phyloP scores from a whole-genome alignment of 2,113 vertebrate genomes.

The Helogale parvula region DNA sequence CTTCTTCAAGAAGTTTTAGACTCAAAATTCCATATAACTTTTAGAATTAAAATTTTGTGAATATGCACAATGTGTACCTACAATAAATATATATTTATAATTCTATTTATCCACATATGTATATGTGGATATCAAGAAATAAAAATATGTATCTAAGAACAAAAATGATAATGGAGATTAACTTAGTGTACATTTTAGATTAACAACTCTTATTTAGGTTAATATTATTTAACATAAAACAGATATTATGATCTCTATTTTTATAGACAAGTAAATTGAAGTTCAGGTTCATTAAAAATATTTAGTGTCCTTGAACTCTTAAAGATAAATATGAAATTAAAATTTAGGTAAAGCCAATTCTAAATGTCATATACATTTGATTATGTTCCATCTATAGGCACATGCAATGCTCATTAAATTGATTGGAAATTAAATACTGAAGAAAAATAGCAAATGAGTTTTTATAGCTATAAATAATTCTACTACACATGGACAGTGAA shows the following conservation, averaged over 20 bases:
- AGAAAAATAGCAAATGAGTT: background rate
- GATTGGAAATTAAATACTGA: background rate
- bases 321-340: background rate
- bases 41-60: background rate
- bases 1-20: background rate
- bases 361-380: background rate
- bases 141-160: background rate
- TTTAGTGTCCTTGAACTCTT: background rate
- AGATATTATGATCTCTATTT: background rate
- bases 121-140: background rate
- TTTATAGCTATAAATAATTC: background rate
- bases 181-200: background rate
- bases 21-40: background rate
- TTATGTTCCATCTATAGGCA: background rate
- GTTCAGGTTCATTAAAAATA: background rate
- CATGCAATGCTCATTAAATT: background rate
- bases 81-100: background rate
- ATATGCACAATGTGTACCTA: background rate
- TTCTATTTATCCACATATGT: background rate
- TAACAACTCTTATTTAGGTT: background rate
- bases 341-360: background rate
- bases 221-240: background rate
- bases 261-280: background rate
- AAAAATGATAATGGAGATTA: background rate
- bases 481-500: background rate